Evolutionary conservation across 2,797 vertebrate species (phyloP), one percentile per base, ranked within the genome.

Genomic region (Presbytis comata): DNA sequence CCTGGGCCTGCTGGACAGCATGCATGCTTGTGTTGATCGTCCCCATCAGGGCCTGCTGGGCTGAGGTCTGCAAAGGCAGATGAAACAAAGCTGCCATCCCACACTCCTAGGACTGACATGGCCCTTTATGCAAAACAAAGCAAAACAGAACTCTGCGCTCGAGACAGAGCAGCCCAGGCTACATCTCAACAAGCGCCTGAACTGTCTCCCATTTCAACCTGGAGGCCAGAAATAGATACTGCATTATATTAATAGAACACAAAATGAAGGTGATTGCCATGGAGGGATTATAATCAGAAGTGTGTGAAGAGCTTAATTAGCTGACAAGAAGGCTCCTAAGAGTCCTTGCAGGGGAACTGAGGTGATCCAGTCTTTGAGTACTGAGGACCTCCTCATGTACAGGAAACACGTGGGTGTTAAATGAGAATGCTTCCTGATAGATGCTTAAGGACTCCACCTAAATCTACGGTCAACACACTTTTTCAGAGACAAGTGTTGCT

Each of bases 11-110:
- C 95, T 99, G 99, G 50, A 99, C 99, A 0, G 99, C 99, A 0
- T 99, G 99, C 99, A 99, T 99, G 79, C 99, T 99, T 80, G 99
- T 99, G 98, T 99, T 99, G 98, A 99, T 99, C 95, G 99, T 99
- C 19, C 99, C 99, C 99, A 99, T 99, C 83, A 99, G 98, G 61
- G 99, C 99, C 98, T 99, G 99, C 98, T 99, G 99, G 76, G 99
- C 99, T 5, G 99, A 99, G 86, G 99, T 99, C 99, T 99, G 98
- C 95, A 93, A 97, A 89, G 87, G 97, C 39, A 93, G 80, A 92
- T 28, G 78, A 59, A 53, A 89, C 39, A 67, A 64, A 70, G 75
- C 1, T 1, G 87, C 96, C 80, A 95, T 4, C 82, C 9, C 30
- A 24, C 7, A 8, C 21, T 41, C 36, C 70, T 1, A 26, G 85